Evolutionary conservation across 2,797 vertebrate genomes (phyloP).

Genomic region (Falco cherrug): DNA sequence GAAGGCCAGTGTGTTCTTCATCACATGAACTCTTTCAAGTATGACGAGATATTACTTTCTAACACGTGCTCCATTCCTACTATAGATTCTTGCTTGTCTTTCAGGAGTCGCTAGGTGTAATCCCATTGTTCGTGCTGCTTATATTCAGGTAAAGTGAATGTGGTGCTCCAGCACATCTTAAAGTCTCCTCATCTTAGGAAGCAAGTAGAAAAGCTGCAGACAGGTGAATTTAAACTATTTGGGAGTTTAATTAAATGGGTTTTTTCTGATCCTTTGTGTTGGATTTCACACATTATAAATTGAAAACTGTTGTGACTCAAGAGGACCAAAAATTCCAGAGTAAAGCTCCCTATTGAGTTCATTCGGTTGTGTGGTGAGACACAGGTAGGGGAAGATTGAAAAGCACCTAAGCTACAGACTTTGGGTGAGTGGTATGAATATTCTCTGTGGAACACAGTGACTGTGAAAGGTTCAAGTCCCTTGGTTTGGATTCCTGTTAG

Average conservation of each 20-base stretch:
- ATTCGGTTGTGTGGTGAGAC: background rate
- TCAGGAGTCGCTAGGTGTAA: background rate
- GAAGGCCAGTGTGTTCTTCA: background rate
- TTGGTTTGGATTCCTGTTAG: background rate
- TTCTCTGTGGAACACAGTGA: background rate
- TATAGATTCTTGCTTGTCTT: background rate
- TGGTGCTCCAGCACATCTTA: background rate
- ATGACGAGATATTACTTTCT: accelerated
- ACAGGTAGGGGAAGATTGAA: background rate
- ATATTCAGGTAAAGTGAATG: too few species aligned
- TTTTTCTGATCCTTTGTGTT: background rate
- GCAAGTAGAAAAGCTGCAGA: background rate
- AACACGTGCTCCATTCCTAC: accelerated
- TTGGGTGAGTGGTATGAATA: too few species aligned
- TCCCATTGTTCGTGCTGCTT: background rate
- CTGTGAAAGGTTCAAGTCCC: background rate
- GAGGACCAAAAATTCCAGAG: background rate
- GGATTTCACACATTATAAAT: background rate
- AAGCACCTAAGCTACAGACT: background rate
- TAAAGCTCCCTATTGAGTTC: background rate
- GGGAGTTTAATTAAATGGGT: background rate
- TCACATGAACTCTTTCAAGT: too few species aligned
- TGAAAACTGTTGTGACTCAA: background rate
- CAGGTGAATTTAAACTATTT: background rate
- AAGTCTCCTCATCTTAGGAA: background rate